Evolutionary conservation across 2,113 vertebrate species (phyloP).

Genomic region (Vombatus ursinus): DNA sequence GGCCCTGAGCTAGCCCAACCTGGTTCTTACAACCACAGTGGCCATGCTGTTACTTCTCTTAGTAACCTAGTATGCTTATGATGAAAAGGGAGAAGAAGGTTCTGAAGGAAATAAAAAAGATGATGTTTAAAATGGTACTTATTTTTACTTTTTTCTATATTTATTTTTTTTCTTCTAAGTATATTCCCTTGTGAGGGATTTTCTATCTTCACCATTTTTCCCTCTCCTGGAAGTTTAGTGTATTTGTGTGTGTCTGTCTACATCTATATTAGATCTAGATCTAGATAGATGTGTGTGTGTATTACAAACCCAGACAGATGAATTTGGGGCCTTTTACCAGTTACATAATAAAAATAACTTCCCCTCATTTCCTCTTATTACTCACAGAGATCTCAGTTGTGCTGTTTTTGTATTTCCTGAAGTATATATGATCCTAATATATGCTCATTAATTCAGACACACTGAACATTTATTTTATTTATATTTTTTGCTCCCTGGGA

Average conservation of each 20-base stretch:
- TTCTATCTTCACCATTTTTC: constrained; percentile 23
- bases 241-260: constrained; percentile 34
- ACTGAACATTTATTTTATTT: constrained; percentile 74
- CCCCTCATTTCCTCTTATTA: constrained; percentile 56
- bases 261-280: too few species aligned
- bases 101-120: background rate
- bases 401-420: constrained; percentile 70
- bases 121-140: constrained; percentile 21
- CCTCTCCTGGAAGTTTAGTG: background rate
- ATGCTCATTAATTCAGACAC: constrained; percentile 57
- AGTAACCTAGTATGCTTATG: constrained; percentile 24
- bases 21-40: constrained; percentile 29
- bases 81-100: constrained; percentile 46
- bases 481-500: constrained; percentile 62
- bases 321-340: constrained; percentile 65
- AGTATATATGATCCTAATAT: constrained; percentile 70
- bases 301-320: constrained; percentile 70
- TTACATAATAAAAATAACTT: constrained; percentile 74
- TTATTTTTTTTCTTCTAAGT: constrained; percentile 17
- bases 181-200: constrained; percentile 46
- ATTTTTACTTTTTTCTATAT: constrained; percentile 43
- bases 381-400: constrained; percentile 66
- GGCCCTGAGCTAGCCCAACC: background rate
- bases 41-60: constrained; percentile 1
- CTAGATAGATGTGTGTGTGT: too few species aligned